These are phyloP conservation scores for Adela reaumurella DNA, from an alignment of 2,888 invertebrate species.

Conservation along the genomic window DNA sequence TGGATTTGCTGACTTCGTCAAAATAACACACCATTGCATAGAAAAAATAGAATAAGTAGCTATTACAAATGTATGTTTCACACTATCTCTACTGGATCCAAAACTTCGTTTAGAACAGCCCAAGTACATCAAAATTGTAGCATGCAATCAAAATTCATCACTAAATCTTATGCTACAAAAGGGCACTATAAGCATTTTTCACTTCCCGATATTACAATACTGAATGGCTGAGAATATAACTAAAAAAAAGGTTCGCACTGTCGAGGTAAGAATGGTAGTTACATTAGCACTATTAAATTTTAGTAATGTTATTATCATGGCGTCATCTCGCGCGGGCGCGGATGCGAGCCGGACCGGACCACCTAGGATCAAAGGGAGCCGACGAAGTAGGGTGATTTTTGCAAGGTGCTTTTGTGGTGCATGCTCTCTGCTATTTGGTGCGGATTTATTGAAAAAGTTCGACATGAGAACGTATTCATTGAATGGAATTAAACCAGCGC, in stretches of 20 bases:
- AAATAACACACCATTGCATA: no score
- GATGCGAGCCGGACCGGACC: conserved; percentile 25
- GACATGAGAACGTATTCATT: background rate
- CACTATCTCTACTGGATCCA: no score
- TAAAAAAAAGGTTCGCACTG: background rate
- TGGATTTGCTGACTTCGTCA: no score
- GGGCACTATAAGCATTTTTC: background rate
- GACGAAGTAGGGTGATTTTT: conserved; percentile 37
- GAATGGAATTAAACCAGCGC: background rate
- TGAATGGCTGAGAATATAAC: background rate
- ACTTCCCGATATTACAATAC: background rate
- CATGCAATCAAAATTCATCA: background rate
- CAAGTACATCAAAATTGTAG: background rate
- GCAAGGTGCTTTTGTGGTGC: conserved; percentile 35
- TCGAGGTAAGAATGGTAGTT: background rate
- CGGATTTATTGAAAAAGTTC: background rate
- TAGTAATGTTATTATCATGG: conserved; percentile 52
- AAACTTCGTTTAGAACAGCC: no score
- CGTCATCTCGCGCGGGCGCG: conserved; percentile 25
- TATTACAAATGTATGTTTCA: no score
- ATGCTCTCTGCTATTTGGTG: conserved; percentile 28
- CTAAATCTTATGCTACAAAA: background rate
- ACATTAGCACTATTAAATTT: conserved; percentile 5
- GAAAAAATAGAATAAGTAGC: no score
- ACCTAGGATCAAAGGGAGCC: conserved; percentile 51